These are phyloP conservation scores for Epinephelus awoara DNA, from an alignment of 2,797 vertebrate genomes.

Conservation along the genomic window DNA sequence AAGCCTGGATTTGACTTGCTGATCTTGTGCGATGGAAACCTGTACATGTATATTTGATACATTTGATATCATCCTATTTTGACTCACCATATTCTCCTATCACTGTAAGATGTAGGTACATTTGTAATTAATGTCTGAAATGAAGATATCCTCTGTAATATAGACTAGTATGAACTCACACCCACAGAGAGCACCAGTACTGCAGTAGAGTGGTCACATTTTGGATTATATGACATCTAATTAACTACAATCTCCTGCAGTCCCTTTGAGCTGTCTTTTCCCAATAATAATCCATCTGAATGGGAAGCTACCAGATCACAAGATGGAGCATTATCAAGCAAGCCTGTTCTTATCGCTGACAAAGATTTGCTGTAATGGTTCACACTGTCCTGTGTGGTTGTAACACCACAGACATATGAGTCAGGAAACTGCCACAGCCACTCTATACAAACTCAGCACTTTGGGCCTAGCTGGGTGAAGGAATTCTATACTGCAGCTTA, in stretches of 20 bases:
- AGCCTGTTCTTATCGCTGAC: conserved; percentile 59
- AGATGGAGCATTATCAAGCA: conserved; percentile 36
- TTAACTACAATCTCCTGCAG: conserved; percentile 20
- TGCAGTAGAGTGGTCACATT: background rate
- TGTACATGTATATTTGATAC: background rate
- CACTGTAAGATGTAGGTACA: background rate
- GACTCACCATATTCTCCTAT: background rate
- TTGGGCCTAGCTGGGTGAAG: conserved; percentile 14
- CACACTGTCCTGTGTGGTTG: conserved; percentile 53
- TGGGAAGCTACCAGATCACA: conserved; percentile 44
- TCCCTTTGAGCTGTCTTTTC: conserved; percentile 10
- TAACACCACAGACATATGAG: conserved; percentile 55
- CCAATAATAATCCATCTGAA: conserved; percentile 39
- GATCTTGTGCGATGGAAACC: background rate
- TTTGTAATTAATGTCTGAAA: background rate
- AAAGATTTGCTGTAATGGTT: conserved; percentile 66
- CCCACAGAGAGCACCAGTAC: background rate
- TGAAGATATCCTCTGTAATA: background rate
- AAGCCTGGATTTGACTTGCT: background rate
- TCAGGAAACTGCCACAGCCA: conserved; percentile 51
- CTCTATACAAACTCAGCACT: conserved; percentile 46
- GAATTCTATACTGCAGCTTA: conserved; percentile 18
- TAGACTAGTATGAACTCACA: background rate
- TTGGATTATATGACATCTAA: conserved; percentile 26
- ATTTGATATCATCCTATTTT: background rate